Evolutionary conservation across 2,113 vertebrate species (phyloP).

Genomic region (Kobus ellipsiprymnus): DNA sequence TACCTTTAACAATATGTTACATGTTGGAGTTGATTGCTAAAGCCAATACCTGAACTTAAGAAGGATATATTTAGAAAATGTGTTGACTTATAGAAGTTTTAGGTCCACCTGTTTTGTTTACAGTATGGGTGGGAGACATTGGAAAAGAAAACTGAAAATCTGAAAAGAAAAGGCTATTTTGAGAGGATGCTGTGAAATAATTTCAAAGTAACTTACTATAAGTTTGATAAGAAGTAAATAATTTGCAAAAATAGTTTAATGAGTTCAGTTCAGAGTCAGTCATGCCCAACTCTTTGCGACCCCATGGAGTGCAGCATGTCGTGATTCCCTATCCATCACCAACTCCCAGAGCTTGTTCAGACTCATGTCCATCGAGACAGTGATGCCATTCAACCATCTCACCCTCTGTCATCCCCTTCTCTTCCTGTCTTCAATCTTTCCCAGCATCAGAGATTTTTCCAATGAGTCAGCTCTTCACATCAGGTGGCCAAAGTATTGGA

Average conservation of each 20-base stretch:
- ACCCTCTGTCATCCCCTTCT: neutral
- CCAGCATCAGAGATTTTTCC: neutral
- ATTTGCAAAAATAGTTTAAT: neutral
- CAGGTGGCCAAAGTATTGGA: neutral
- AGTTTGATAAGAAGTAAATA: neutral
- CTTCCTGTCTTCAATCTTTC: neutral
- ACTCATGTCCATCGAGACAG: neutral
- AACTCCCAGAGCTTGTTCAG: neutral
- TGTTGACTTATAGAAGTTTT: neutral
- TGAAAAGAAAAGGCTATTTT: neutral
- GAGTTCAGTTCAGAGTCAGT: neutral
- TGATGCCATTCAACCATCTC: neutral
- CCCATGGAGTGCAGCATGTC: neutral
- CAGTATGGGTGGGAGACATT: neutral
- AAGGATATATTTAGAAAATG: neutral
- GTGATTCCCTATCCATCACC: neutral
- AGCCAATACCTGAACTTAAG: neutral
- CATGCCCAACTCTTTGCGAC: fast-evolving
- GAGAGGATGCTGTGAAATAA: neutral
- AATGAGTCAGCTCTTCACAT: neutral
- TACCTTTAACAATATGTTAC: neutral
- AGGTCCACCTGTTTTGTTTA: neutral
- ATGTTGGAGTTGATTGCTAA: neutral
- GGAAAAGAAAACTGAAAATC: neutral
- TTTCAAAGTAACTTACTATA: neutral